Evolutionary conservation across 2,113 vertebrate species (phyloP), one percentile per base, ranked within the genome.

Genomic region (Sprattus sprattus): DNA sequence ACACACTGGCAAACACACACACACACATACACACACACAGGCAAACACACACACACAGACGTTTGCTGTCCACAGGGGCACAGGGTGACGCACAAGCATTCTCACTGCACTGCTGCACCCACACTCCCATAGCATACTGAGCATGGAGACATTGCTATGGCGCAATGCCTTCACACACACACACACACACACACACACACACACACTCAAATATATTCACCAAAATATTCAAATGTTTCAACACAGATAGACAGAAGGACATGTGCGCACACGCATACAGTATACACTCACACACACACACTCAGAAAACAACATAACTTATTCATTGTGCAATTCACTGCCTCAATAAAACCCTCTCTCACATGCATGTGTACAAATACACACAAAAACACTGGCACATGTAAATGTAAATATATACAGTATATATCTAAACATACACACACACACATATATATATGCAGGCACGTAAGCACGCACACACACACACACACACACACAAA

Each of bases 21-120:
- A 18, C 16, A 64, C 67, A 45, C 81, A 50, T 44, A 80, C 54
- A 52, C 85, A 32, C 52, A 50, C 60, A 2, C 81, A 85, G 83
- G 57, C 81, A 81, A 81, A 45, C 87, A 83, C 60, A 82, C 85
- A 85, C 88, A 83, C 81, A 39, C 45, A 80, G 10, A 28, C 47
- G 94, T 94, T 93, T 94, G 93, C 91, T 87, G 92, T 94, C 92
- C 93, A 57, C 92, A 90, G 93, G 92, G 92, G 94, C 89, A 32
- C 92, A 92, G 92, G 92, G 93, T 95, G 94, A 95, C 92, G 92
- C 92, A 93, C 91, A 85, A 90, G 88, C 91, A 81, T 85, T 87
- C 60, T 82, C 89, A 86, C 94, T 92, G 88, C 81, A 39, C 91
- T 89, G 83, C 88, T 86, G 86, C 90, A 91, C 92, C 88, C 92